Conservation (phyloP, 1,140 invertebrate species). For the Plutomurus gul region DNA sequence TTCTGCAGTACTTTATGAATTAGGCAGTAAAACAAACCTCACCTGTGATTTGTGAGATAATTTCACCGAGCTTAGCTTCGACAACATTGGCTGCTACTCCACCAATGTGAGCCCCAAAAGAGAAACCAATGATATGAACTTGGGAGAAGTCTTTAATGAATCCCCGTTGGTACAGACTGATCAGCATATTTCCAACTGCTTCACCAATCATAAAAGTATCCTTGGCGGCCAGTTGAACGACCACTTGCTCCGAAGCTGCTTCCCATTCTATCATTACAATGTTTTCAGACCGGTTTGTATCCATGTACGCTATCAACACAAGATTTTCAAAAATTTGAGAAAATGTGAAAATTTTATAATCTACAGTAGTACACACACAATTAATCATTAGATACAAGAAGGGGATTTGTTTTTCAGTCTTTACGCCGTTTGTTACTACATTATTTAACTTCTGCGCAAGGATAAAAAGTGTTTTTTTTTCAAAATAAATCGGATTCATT, state of each 20-base stretch:
- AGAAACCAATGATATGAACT: slow-evolving; percentile 55
- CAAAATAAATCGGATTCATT: too few species aligned
- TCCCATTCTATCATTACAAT: not conserved
- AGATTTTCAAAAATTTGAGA: too few species aligned
- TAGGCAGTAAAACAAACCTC: too few species aligned
- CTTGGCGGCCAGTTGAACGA: not conserved
- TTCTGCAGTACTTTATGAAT: too few species aligned
- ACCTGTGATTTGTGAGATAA: slow-evolving; percentile 45
- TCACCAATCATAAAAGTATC: not conserved
- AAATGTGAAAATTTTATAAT: too few species aligned
- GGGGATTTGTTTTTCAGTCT: too few species aligned
- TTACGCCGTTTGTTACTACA: too few species aligned
- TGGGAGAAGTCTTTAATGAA: slow-evolving; percentile 1
- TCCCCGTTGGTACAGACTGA: not conserved
- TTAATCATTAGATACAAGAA: too few species aligned
- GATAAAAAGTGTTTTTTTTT: too few species aligned
- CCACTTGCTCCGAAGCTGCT: not conserved
- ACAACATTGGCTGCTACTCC: slow-evolving; percentile 50
- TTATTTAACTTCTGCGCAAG: too few species aligned
- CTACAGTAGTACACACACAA: too few species aligned
- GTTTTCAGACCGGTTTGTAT: not conserved
- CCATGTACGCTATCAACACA: not conserved
- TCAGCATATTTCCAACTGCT: not conserved
- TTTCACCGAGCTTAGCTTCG: not conserved
- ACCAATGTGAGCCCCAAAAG: slow-evolving; percentile 54